Evolutionary conservation across 1,140 invertebrate genomes (phyloP).

Genomic region (Leptinotarsa defecta): DNA sequence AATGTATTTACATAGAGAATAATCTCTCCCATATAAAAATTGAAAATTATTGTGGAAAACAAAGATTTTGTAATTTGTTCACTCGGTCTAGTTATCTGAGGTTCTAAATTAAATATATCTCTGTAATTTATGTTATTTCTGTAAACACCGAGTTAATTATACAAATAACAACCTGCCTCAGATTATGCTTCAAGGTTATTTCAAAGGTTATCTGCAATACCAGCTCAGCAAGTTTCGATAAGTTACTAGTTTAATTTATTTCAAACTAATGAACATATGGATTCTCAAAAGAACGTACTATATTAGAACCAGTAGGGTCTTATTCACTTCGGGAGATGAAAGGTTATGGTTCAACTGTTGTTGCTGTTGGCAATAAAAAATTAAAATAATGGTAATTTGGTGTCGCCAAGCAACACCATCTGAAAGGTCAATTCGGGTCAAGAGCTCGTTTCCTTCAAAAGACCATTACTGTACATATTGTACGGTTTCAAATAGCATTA

Average conservation of each 20-base stretch:
- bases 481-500: neutral
- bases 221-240: neutral
- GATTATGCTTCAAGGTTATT: slow-evolving; percentile 1
- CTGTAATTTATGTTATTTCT: neutral
- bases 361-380: neutral
- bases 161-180: slow-evolving; percentile 1
- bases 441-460: neutral
- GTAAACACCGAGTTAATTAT: neutral
- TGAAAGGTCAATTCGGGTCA: neutral
- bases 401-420: neutral
- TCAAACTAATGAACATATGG: too few species aligned
- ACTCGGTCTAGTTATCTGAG: too few species aligned
- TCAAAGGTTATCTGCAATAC: neutral
- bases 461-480: neutral
- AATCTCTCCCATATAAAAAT: too few species aligned
- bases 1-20: too few species aligned
- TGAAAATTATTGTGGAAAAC: too few species aligned
- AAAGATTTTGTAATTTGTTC: too few species aligned
- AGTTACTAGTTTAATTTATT: too few species aligned
- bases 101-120: too few species aligned
- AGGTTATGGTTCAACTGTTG: neutral
- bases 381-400: neutral
- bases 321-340: too few species aligned
- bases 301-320: too few species aligned
- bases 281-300: too few species aligned